Percentiles rank a stretch among this genome's conserved stretches.
Conservation (phyloP, 2,797 vertebrate species). For the Scolopax bukidnonensis region DNA sequence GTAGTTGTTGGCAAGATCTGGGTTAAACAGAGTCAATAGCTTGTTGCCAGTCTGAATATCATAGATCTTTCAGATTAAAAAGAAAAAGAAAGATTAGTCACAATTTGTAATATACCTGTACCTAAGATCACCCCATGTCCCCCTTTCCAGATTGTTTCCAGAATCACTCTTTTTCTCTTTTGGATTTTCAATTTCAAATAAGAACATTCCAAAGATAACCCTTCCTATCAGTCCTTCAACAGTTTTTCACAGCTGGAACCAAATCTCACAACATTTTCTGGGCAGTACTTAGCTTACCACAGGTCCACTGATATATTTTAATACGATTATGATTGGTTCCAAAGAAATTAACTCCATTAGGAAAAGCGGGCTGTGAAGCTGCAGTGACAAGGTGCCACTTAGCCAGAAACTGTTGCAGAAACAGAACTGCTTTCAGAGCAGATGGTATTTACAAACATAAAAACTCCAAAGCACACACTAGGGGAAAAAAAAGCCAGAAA, state of each 20-base stretch:
- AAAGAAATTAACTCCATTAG: not conserved
- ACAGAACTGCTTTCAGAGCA: not conserved
- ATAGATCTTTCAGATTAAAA: conserved; percentile 89
- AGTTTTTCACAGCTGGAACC: not conserved
- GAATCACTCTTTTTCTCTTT: not conserved
- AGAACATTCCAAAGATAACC: not conserved
- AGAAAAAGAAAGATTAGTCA: conserved; percentile 76
- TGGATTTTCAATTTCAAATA: not conserved
- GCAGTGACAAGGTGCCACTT: not conserved
- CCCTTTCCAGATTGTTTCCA: not conserved
- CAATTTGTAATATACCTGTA: conserved; percentile 26
- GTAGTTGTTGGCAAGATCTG: conserved; percentile 99
- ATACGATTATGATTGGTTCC: not conserved
- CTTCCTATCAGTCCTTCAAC: not conserved
- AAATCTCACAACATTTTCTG: not conserved
- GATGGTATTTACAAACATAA: conserved; percentile 30
- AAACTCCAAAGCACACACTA: not conserved
- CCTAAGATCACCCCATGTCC: not conserved
- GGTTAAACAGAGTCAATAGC: conserved; percentile 96
- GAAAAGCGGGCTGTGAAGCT: not conserved
- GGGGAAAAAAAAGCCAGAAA: not conserved
- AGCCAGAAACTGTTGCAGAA: conserved; percentile 2
- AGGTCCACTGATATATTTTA: not conserved
- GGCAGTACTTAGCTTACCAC: not conserved
- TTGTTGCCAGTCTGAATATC: conserved; percentile 99